Evolutionary conservation across 2,888 invertebrate species (phyloP).

Genomic region (Hydriomena furcata): DNA sequence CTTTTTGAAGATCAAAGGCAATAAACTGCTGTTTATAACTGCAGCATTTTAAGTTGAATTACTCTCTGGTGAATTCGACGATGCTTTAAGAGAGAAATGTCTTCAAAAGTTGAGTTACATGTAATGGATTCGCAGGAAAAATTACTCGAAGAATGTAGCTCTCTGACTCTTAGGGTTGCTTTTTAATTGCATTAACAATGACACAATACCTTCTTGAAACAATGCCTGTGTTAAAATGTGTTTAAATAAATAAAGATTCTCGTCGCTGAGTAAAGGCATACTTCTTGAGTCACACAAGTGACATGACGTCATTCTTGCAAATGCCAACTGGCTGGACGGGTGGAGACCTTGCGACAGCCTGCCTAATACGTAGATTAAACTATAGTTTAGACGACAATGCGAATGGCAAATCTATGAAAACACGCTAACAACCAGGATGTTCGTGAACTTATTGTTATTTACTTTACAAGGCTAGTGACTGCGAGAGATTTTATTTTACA

Average conservation of each 20-base stretch:
- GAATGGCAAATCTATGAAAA: constrained; percentile 39
- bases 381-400: constrained; percentile 19
- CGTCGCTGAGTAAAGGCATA: constrained; percentile 12
- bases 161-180: too few relatives aligned
- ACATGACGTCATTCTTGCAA: constrained; percentile 67
- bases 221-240: not conserved
- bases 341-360: constrained; percentile 59
- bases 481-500: constrained; percentile 12
- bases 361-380: constrained; percentile 21
- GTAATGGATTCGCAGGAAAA: too few relatives aligned
- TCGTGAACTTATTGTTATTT: constrained; percentile 34
- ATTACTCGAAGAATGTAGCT: too few relatives aligned
- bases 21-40: not conserved
- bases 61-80: too few relatives aligned
- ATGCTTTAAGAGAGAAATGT: too few relatives aligned
- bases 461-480: constrained; percentile 7
- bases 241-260: constrained; percentile 7
- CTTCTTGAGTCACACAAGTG: constrained; percentile 55
- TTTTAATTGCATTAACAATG: not conserved
- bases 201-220: not conserved
- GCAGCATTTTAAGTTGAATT: not conserved
- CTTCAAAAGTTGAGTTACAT: too few relatives aligned
- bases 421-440: constrained; percentile 30
- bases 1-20: not conserved
- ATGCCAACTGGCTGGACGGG: constrained; percentile 60